These are phyloP conservation scores for Eulithis prunata DNA, from an alignment of 2,888 invertebrate species.

Conservation along the genomic window DNA sequence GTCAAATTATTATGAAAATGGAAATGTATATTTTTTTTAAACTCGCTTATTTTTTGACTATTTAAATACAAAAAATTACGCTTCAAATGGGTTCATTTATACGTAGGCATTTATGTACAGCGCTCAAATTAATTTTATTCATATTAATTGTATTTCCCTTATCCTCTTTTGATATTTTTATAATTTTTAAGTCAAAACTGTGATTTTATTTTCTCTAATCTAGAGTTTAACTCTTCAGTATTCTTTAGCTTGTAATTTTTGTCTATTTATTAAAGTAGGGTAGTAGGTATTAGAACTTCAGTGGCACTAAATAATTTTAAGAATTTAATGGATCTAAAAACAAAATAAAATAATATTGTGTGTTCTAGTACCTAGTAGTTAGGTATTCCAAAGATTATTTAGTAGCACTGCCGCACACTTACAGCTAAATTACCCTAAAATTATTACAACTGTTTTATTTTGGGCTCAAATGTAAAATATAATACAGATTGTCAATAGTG, in stretches of 20 bases:
- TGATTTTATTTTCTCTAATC: conserved; percentile 31
- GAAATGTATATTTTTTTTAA: too few species aligned
- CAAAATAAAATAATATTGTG: neutral
- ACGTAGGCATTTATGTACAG: neutral
- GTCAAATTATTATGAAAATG: too few species aligned
- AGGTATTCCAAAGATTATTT: neutral
- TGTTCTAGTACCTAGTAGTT: neutral
- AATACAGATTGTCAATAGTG: conserved; percentile 28
- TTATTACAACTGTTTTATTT: too few species aligned
- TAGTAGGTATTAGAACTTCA: conserved; percentile 13
- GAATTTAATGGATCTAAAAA: conserved; percentile 1
- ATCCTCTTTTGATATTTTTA: conserved; percentile 9
- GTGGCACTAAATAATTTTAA: conserved; percentile 30
- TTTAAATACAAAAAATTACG: neutral
- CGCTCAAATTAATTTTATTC: neutral
- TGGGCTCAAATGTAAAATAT: conserved; percentile 6
- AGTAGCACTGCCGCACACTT: conserved; percentile 1
- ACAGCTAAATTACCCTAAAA: neutral
- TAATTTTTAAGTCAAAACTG: conserved; percentile 29
- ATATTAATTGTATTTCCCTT: neutral
- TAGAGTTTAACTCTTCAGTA: conserved; percentile 33
- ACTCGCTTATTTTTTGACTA: too few species aligned
- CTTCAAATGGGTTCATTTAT: neutral
- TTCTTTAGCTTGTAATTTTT: conserved; percentile 30
- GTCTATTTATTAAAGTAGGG: conserved; percentile 22